Evolutionary conservation across 2,113 vertebrate genomes (phyloP), one percentile per base, ranked within the genome.

Genomic region (Perognathus longimembris): DNA sequence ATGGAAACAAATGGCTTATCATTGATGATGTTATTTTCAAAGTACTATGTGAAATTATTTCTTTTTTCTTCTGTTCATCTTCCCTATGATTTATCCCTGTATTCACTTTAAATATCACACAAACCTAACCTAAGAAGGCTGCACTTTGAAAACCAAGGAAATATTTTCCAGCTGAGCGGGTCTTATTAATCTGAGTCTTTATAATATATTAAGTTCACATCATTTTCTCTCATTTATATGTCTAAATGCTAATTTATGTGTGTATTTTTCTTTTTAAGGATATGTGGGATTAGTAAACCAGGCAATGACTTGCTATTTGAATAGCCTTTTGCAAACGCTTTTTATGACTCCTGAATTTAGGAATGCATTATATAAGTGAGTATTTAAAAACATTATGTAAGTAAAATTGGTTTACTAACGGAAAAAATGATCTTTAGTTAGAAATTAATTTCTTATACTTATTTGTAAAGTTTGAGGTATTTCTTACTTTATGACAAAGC

Each of bases 331-430:
- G 61, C 99, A 99, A 97, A 99, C 99, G 4, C 98, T 99, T 96
- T 99, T 98, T 97, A 99, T 99, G 99, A 99, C 99, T 91, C 99
- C 99, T 5, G 99, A 99, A 97, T 99, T 99, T 98, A 99, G 99
- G 97, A 99, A 99, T 97, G 99, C 99, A 0, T 98, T 99, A 54
- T 99, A 99, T 98, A 99, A 99, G 99, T 99, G 97, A 99, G 99
- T 97, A 98, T 97, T 93, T 79, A 30, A 64, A 94, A 80, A 59
- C 36, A 21, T 80, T 92, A 6, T 82, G 9, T 93, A 74, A 94
- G n/a, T 85, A 91, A 74, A 91, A 79, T 54, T 91, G 17, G 87
- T 54, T 69, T 86, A 89, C 79, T 26, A 76, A 79, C 86, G 45
- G 18, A 92, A 86, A 88, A 64, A 85, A 71, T 1, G 20, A 3